phyloP scores from a whole-genome alignment of 2,888 invertebrate species.

The Macrophya alboannulata region DNA sequence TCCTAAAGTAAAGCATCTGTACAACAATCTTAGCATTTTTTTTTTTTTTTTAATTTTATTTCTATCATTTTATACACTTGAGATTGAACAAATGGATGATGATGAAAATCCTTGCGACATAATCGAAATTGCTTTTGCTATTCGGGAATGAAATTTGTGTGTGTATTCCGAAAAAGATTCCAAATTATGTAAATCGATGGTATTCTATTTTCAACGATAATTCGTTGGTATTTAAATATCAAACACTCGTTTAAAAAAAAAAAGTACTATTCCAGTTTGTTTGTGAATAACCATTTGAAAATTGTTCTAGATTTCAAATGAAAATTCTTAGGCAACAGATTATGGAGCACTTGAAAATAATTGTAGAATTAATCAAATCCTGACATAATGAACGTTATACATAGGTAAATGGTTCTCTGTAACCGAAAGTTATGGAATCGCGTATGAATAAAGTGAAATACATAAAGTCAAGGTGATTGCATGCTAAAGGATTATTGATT shows the following conservation, averaged over 20 bases:
- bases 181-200: constrained; percentile 7
- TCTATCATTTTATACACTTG: constrained; percentile 28
- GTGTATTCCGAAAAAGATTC: neutral
- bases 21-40: neutral
- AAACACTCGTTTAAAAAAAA: neutral
- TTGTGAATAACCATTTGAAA: constrained; percentile 23
- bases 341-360: neutral
- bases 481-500: constrained; percentile 38
- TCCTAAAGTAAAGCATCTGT: constrained; percentile 1
- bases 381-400: neutral
- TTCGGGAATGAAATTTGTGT: constrained; percentile 4
- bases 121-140: constrained; percentile 23
- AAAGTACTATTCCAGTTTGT: constrained; percentile 39
- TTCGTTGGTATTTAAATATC: neutral
- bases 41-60: neutral
- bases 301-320: constrained; percentile 15
- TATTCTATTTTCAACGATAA: neutral
- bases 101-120: neutral
- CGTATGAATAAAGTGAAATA: neutral
- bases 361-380: constrained; percentile 5
- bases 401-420: constrained; percentile 14
- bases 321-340: constrained; percentile 17
- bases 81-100: constrained; percentile 13
- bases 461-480: neutral
- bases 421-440: constrained; percentile 15